A percentile compares a stretch with the other conserved stretches of the same genome.
These are phyloP conservation scores for Lerema accius DNA, from an alignment of 1,140 invertebrate species.

Conservation along the genomic window DNA sequence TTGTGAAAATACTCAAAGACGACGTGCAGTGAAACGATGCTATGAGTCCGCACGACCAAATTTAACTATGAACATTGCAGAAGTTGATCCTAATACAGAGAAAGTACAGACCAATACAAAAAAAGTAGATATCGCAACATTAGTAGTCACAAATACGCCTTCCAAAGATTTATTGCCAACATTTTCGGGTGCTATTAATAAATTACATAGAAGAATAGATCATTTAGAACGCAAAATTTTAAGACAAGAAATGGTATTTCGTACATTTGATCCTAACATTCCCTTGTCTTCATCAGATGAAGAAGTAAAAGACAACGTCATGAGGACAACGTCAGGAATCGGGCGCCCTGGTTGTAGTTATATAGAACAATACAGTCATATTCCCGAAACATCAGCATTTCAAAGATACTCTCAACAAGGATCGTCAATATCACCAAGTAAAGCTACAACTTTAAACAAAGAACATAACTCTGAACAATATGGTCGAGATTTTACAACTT, in stretches of 20 bases:
- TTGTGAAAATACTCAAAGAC: constrained; percentile 40
- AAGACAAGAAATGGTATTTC: constrained; percentile 70
- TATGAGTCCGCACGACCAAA: constrained; percentile 55
- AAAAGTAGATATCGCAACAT: constrained; percentile 59
- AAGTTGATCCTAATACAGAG: constrained; percentile 47
- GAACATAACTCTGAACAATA: constrained; percentile 76
- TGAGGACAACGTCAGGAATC: constrained; percentile 42
- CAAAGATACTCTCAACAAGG: constrained; percentile 66
- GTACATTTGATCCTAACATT: constrained; percentile 56
- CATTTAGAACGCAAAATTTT: constrained; percentile 67
- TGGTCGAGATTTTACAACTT: constrained; percentile 71
- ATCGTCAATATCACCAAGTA: constrained; percentile 57
- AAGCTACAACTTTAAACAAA: constrained; percentile 69
- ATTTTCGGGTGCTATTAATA: constrained; percentile 45
- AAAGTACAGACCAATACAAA: constrained; percentile 42
- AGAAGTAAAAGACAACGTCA: constrained; percentile 51
- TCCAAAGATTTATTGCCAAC: constrained; percentile 46
- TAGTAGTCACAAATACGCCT: constrained; percentile 52
- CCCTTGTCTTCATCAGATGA: constrained; percentile 62
- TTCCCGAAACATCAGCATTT: constrained; percentile 73
- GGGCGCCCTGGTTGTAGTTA: constrained; percentile 69
- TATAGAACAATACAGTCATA: constrained; percentile 70
- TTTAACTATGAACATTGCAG: constrained; percentile 60
- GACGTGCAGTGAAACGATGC: constrained; percentile 55
- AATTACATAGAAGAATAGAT: constrained; percentile 65